A percentile compares a stretch with the other conserved stretches of the same genome.
phyloP scores from a whole-genome alignment of 2,113 vertebrate genomes.

The Neolamprologus sp. region DNA sequence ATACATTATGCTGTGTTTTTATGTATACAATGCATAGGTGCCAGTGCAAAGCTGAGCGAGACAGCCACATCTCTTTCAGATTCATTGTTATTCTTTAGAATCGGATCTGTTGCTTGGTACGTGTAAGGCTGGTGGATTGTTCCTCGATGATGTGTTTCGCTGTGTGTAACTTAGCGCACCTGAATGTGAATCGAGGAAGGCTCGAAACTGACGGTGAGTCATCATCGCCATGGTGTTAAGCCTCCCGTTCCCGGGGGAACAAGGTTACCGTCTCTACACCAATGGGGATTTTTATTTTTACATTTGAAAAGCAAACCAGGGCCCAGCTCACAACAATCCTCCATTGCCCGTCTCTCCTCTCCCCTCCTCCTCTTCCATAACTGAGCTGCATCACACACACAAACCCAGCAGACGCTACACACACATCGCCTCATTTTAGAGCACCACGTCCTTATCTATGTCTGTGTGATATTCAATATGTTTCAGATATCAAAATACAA shows the following conservation, averaged over 20 bases:
- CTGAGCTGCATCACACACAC: slow-evolving; percentile 8
- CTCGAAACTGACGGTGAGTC: slow-evolving; percentile 50
- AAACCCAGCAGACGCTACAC: not conserved
- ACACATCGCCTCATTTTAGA: slow-evolving; percentile 30
- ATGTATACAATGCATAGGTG: not conserved
- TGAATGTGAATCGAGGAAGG: slow-evolving; percentile 42
- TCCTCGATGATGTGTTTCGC: not conserved
- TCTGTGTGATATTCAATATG: slow-evolving; percentile 60
- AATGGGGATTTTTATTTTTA: slow-evolving; percentile 61
- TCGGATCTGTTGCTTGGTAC: not conserved
- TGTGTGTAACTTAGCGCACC: slow-evolving; percentile 40
- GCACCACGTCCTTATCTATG: slow-evolving; percentile 42
- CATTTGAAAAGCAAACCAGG: slow-evolving; percentile 59
- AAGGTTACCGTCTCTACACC: slow-evolving; percentile 49
- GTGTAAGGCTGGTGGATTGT: not conserved
- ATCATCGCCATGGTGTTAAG: slow-evolving; percentile 60
- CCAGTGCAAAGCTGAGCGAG: not conserved
- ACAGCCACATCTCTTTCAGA: not conserved
- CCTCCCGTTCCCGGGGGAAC: slow-evolving; percentile 53
- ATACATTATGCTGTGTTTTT: not conserved
- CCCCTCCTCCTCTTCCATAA: not conserved
- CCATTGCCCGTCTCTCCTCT: not conserved
- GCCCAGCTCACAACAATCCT: slow-evolving; percentile 39
- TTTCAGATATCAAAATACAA: slow-evolving; percentile 46
- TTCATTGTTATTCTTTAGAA: not conserved